Base-by-base conservation (phyloP, 2,888 invertebrate species). In the Zhuqinia jingwanae region DNA sequence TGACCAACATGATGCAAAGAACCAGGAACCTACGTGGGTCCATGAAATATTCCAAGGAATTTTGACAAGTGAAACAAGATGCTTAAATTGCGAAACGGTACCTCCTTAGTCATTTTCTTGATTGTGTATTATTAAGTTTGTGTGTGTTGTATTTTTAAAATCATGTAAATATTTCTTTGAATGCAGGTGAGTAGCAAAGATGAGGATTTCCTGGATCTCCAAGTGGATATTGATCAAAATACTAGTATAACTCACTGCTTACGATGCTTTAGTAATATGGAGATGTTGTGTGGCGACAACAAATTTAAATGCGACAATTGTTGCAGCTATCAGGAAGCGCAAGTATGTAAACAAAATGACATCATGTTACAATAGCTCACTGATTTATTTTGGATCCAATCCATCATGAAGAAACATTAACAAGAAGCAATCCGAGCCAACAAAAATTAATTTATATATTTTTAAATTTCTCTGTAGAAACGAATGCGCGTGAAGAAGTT, bases 31-130 rank as follows among this genome's bases (percentile, higher is more conserved):
- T 75, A 99, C 99, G 0, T 99, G 99, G 99, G 99, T 99, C 87
- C 99, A 99, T 92, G 99, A 99, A 93, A 99, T 99, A 92, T 99
- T 99, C 93, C 99, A 99, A 94, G 99, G 99, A 90, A 99, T 99
- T 79, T 94, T 99, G 89, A 99, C 99, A 2, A 99, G 99, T 93
- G 99, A 99, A 94, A 99, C 99, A 1, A 94, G 98, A 91, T 99
- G 99, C 94, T 95, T 99, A 91, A 99, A 99, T 93, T 99, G 99
- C 93, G 99, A 99, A 94, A 99, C 99, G 90, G 98, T 99, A 92
- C n/a, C n/a, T n/a, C n/a, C n/a, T n/a, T n/a, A 92, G 93, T 36
- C n/a, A 36, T 15, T 27, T 63, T 27, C 42, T 20, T 8, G 25
- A 58, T 17, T 3, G 20, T 58, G 3, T 25, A 58, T n/a, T 8